Base-by-base conservation (phyloP, 2,113 vertebrate genomes). In the Phoenicopterus ruber region DNA sequence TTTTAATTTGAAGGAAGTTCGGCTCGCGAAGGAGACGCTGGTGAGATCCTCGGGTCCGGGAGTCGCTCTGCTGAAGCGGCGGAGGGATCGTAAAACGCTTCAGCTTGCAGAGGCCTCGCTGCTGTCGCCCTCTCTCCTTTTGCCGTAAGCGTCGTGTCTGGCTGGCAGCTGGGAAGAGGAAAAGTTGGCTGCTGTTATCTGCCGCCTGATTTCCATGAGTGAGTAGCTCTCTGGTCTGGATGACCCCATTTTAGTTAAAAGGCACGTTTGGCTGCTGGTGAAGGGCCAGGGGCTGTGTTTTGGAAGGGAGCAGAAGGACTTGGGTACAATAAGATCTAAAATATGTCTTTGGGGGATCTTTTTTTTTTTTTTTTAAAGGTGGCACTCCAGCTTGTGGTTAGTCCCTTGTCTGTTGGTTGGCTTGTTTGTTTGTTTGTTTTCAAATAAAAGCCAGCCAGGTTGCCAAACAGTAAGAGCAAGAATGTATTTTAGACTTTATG, bases 341-440 rank as follows among this genome's bases (percentile, higher is more conserved):
- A 14, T 32, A 4, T 0, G 0, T 8, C 46, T 44, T 34, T 34
- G 4, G 34, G 21, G 20, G 8, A 29, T 61, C 15, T 10, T 15
- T 50, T n/a, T 5, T 29, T 40, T 5, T 71, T 42, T 32, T 17
- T 65, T 78, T 47, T 11, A 12, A 94, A 62, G 57, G 52, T 16
- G 38, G 8, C 20, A 3, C 17, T 91, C 25, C 26, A 26, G 34
- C n/a, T 67, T 57, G 32, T 52, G 44, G 16, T 79, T 72, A 11
- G n/a, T 55, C 7, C 38, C n/a, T 28, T 63, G 20, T 29, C 34
- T 44, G 18, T 55, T 40, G 17, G 28, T 36, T 26, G 17, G 16
- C 26, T 24, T n/a, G n/a, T n/a, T n/a, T n/a, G n/a, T n/a, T n/a
- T n/a, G n/a, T 59, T 55, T 44, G 14, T 4, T 29, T 52, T 29